Conservation (phyloP, 2,797 vertebrate species). For the Hoplostethus mediterraneus region DNA sequence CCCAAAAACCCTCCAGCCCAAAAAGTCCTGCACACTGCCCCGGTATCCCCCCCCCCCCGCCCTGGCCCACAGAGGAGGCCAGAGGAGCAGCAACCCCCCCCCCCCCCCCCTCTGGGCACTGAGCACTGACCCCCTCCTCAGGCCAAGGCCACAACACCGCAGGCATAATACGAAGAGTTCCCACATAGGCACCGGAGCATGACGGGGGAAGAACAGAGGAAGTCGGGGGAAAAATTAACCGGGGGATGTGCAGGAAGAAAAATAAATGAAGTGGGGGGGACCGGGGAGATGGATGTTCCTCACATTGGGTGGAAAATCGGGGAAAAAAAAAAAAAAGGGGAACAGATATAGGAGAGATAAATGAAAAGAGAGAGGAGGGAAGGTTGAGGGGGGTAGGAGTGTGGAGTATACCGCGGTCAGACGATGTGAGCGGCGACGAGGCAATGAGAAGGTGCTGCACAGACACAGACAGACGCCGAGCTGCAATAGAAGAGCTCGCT, state of each 20-base stretch:
- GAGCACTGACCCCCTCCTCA: constrained; percentile 62
- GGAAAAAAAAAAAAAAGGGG: no score
- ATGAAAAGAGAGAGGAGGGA: constrained; percentile 52
- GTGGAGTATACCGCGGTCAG: constrained; percentile 65
- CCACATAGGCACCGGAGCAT: constrained; percentile 69
- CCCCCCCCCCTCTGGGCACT: constrained; percentile 62
- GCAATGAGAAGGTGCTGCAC: constrained; percentile 68
- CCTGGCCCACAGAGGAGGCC: constrained; percentile 64
- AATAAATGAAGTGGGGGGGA: constrained; percentile 48
- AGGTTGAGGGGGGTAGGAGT: constrained; percentile 33
- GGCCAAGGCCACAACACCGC: constrained; percentile 69
- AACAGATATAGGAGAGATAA: constrained; percentile 47
- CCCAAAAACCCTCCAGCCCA: constrained; percentile 75
- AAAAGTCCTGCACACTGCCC: constrained; percentile 63
- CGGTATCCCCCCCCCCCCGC: no score
- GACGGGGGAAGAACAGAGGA: constrained; percentile 51
- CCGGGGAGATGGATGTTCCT: constrained; percentile 61
- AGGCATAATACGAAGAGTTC: constrained; percentile 66
- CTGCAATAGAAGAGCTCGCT: constrained; percentile 84
- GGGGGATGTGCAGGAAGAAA: constrained; percentile 22
- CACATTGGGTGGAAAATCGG: constrained; percentile 35
- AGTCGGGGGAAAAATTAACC: constrained; percentile 57
- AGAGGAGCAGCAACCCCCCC: constrained; percentile 65
- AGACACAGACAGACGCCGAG: constrained; percentile 78
- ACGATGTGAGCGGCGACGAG: constrained; percentile 54